phyloP scores from a whole-genome alignment of 2,888 invertebrate species.

The Patella depressa region DNA sequence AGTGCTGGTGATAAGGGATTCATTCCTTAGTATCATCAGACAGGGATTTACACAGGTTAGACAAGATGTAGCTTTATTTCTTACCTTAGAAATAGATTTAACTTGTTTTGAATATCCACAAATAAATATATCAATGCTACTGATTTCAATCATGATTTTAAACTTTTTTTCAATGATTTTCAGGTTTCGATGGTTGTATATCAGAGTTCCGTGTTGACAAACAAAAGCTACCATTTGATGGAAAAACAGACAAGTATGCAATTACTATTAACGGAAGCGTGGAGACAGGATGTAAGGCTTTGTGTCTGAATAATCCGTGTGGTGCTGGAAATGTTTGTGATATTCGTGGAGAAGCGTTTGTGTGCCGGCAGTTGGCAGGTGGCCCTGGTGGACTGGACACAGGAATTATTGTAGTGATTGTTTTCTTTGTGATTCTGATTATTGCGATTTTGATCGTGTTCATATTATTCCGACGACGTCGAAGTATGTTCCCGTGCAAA shows the following conservation, averaged over 20 bases:
- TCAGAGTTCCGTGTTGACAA: conserved; percentile 90
- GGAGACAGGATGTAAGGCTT: conserved; percentile 45
- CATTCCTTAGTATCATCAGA: too few relatives aligned
- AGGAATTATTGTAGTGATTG: conserved; percentile 92
- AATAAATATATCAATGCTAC: too few relatives aligned
- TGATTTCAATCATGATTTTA: too few relatives aligned
- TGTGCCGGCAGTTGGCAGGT: conserved; percentile 75
- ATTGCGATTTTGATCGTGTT: conserved; percentile 74
- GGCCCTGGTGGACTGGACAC: conserved; percentile 90
- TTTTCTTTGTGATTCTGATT: conserved; percentile 85
- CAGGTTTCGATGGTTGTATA: conserved; percentile 89
- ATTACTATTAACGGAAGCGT: conserved; percentile 52
- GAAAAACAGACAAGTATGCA: conserved; percentile 78
- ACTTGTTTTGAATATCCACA: too few relatives aligned
- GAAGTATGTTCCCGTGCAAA: conserved; percentile 74
- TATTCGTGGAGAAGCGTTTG: conserved; percentile 44
- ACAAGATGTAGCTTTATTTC: too few relatives aligned
- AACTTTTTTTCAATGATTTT: conserved; percentile 17
- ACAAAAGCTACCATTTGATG: conserved; percentile 90
- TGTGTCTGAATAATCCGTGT: conserved; percentile 52
- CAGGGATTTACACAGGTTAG: too few relatives aligned
- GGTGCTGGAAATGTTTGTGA: conserved; percentile 44
- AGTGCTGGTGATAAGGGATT: too few relatives aligned
- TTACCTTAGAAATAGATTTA: too few relatives aligned
- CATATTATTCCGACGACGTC: conserved; percentile 89